Evolutionary conservation across 92 coral and sea anemone genomes (phyloP), one percentile per base, ranked within the genome.

Genomic region (Actinostola sp.): DNA sequence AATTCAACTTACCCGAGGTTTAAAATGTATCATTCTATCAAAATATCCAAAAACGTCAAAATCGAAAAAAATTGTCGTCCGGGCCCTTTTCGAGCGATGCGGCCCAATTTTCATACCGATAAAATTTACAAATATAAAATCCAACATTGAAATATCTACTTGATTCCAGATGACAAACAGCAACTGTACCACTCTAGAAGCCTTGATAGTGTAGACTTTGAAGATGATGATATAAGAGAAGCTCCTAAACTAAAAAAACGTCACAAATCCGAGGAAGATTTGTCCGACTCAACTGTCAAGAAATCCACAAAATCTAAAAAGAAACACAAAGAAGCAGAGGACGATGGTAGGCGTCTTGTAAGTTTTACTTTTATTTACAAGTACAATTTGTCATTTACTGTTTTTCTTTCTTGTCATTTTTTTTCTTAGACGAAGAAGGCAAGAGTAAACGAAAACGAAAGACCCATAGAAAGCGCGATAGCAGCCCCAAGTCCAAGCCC

Each of bases 141-240:
- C 4, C 11, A 36, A 36, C 4, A 36, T 36, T 11, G 11, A 36
- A 4, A 36, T 11, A 46, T 46, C 3, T 46, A 46, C 53, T 15
- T 35, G 28, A 16, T 46, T 11, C 30, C 56, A 90, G 97, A 87
- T 71, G 97, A 90, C 25, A 78, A 72, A 35, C 76, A 24, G 19
- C 73, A 69, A n/a, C 75, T 23, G 6, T 71, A 71, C 43, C 70
- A 92, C 21, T 83, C 92, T 12, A 87, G 83, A 46, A 90, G 97
- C 71, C 67, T 83, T 30, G 97, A 90, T 68, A 87, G 92, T 32
- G 36, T 80, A 43, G 97, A 87, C 12, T 70, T 71, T 28, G 97
- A 76, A 5, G 88, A 86, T 52, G 92, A 82, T 3, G 97, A 92
- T 9, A 81, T 80, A 43, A 80, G 70, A 33, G 82, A 86, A 68